Evolutionary conservation across 1,140 invertebrate species (phyloP).

Genomic region (Proales similis): DNA sequence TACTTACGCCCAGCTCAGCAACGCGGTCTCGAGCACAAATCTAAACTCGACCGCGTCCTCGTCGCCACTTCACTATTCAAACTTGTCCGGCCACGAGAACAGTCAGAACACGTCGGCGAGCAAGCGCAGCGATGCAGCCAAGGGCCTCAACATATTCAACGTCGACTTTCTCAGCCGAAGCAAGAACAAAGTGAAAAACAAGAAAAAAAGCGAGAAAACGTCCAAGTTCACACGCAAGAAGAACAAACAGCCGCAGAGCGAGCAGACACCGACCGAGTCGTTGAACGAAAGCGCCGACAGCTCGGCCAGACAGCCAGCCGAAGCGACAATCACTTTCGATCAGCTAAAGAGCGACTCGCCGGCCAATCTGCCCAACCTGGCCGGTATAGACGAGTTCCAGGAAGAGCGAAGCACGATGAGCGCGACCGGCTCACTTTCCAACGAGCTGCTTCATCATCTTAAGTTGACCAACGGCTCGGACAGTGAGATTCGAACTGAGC

Average conservation of each 20-base stretch:
- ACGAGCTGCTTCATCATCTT: conserved; percentile 12
- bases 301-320: not conserved
- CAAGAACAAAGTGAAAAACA: conserved; percentile 14
- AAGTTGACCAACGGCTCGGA: conserved; percentile 5
- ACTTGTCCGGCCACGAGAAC: no score
- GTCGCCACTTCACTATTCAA: not conserved
- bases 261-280: not conserved
- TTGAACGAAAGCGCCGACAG: not conserved
- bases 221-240: not conserved
- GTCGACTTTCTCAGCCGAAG: conserved; percentile 29
- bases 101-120: not conserved
- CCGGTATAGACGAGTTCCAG: no score
- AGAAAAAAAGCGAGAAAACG: conserved; percentile 9
- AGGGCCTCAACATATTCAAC: conserved; percentile 33
- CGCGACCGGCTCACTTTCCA: not conserved
- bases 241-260: not conserved
- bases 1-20: conserved; percentile 14
- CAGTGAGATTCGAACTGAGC: conserved; percentile 6
- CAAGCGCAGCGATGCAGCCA: not conserved
- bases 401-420: not conserved
- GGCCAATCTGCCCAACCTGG: no score
- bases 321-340: not conserved
- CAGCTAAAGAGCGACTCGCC: no score
- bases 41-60: not conserved
- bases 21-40: conserved; percentile 11